Conservation (phyloP, 2,888 invertebrate genomes). For the Cataglyphis cursor region DNA sequence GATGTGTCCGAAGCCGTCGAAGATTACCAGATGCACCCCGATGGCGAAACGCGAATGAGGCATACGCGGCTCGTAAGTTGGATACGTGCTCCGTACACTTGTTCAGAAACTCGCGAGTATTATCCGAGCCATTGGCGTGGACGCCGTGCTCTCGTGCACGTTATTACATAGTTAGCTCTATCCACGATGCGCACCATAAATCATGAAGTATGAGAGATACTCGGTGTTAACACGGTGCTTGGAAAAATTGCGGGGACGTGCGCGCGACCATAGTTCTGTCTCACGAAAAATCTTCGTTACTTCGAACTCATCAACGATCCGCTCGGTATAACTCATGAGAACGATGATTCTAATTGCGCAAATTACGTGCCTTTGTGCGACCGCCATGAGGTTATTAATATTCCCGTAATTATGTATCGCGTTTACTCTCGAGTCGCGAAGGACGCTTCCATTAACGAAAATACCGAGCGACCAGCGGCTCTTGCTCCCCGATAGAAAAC, state of each 20-base stretch:
- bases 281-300: constrained; percentile 46
- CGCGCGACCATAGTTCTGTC: constrained; percentile 28
- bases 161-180: constrained; percentile 52
- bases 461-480: constrained; percentile 12
- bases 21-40: constrained; percentile 67
- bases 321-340: constrained; percentile 31
- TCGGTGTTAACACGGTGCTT: constrained; percentile 54
- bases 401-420: constrained; percentile 51
- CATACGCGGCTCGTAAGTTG: constrained; percentile 41
- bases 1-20: constrained; percentile 54
- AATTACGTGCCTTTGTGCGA: constrained; percentile 54
- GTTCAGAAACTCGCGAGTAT: constrained; percentile 65
- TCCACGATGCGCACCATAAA: constrained; percentile 45
- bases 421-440: constrained; percentile 18
- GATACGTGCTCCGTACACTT: constrained; percentile 65
- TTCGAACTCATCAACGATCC: constrained; percentile 34
- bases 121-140: constrained; percentile 69
- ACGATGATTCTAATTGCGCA: constrained; percentile 53
- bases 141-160: constrained; percentile 54
- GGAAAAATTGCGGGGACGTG: constrained; percentile 51
- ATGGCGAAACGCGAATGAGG: constrained; percentile 66
- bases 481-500: background rate
- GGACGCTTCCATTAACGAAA: constrained; percentile 27
- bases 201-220: constrained; percentile 36
- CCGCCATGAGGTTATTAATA: constrained; percentile 52